Conservation (phyloP, 2,888 invertebrate genomes). For the Allygus modestus region DNA sequence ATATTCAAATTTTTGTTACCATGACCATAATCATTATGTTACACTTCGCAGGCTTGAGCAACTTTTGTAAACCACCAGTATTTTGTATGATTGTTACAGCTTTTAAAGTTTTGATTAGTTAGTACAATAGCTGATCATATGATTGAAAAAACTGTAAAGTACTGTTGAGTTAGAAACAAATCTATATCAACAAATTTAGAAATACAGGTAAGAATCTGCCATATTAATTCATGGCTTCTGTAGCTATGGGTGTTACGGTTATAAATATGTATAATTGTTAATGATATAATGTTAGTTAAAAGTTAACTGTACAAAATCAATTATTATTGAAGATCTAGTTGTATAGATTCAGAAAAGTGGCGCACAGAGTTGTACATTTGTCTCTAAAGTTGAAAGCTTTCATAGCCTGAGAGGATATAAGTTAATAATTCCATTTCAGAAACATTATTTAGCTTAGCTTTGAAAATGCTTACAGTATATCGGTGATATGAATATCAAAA, state of each 20-base stretch:
- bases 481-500: constrained; percentile 33
- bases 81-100: constrained; percentile 49
- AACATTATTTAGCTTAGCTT: constrained; percentile 41
- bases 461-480: constrained; percentile 44
- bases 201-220: constrained; percentile 40
- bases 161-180: constrained; percentile 11
- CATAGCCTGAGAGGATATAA: constrained; percentile 45
- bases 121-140: not conserved
- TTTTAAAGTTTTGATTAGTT: constrained; percentile 31
- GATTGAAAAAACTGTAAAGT: not conserved
- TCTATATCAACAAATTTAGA: constrained; percentile 48
- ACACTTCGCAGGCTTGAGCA: constrained; percentile 16
- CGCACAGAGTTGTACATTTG: constrained; percentile 43
- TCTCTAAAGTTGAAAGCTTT: constrained; percentile 52
- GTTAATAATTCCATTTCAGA: constrained; percentile 8
- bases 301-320: constrained; percentile 63
- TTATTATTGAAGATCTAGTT: constrained; percentile 59
- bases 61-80: constrained; percentile 48
- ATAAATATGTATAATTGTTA: constrained; percentile 64
- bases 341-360: constrained; percentile 58
- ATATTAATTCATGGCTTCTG: constrained; percentile 49
- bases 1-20: not conserved
- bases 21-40: constrained; percentile 38
- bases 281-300: constrained; percentile 61
- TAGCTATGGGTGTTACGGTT: constrained; percentile 60